phyloP scores from a whole-genome alignment of 2,888 invertebrate genomes.

The Sinohyriopsis cumingii region DNA sequence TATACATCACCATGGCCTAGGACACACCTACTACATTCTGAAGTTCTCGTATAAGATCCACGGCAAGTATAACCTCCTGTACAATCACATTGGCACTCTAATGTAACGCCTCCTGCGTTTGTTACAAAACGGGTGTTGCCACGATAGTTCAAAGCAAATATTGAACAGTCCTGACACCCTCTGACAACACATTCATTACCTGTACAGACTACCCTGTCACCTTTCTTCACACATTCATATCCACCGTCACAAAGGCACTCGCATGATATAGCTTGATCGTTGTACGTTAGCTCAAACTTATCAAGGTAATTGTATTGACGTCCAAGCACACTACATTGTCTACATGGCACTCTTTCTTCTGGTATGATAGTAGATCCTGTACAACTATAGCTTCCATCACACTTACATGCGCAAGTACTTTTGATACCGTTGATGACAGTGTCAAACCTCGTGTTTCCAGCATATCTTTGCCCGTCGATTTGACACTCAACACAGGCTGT shows the following conservation, averaged over 20 bases:
- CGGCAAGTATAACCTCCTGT: constrained; percentile 43
- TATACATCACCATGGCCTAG: constrained; percentile 35
- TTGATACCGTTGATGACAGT: constrained; percentile 30
- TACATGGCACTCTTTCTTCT: constrained; percentile 10
- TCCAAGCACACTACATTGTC: constrained; percentile 44
- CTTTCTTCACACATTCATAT: constrained; percentile 35
- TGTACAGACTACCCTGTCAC: neutral
- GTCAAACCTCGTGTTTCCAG: constrained; percentile 49
- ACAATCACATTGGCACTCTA: constrained; percentile 57
- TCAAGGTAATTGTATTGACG: constrained; percentile 40
- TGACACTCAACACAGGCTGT: constrained; percentile 41
- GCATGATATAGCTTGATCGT: constrained; percentile 20
- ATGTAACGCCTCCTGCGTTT: constrained; percentile 41
- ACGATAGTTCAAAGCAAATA: constrained; percentile 41
- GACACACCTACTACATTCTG: constrained; percentile 44
- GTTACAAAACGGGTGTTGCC: constrained; percentile 48
- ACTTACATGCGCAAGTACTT: constrained; percentile 35
- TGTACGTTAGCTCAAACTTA: constrained; percentile 38
- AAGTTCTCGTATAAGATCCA: constrained; percentile 27
- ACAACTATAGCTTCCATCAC: constrained; percentile 38
- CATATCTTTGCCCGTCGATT: constrained; percentile 39
- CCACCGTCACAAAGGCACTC: constrained; percentile 34
- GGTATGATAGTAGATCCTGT: constrained; percentile 5
- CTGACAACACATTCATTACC: neutral
- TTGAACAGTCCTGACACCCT: constrained; percentile 46